These are phyloP conservation scores for Merluccius polli DNA, from an alignment of 2,797 vertebrate genomes.

Conservation along the genomic window DNA sequence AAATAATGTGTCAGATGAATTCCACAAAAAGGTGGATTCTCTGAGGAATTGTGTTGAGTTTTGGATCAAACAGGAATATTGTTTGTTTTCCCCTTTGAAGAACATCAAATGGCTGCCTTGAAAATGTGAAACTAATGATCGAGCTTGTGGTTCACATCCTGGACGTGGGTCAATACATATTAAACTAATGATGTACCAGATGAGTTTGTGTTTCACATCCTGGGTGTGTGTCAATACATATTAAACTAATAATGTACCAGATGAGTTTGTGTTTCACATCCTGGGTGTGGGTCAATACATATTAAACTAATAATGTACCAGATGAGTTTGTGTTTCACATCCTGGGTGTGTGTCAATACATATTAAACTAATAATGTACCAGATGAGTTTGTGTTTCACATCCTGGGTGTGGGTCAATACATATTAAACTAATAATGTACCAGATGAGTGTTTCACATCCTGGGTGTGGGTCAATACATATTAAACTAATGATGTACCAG, in stretches of 20 bases:
- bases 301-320: conserved; percentile 5
- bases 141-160: background rate
- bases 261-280: background rate
- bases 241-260: background rate
- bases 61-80: background rate
- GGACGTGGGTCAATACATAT: conserved; percentile 2
- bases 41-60: no score
- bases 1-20: conserved; percentile 24
- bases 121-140: background rate
- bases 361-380: conserved; percentile 7
- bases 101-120: conserved; percentile 11
- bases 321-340: background rate
- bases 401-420: background rate
- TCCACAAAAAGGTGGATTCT: background rate
- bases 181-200: background rate
- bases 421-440: no score
- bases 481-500: no score
- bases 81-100: conserved; percentile 14
- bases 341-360: background rate
- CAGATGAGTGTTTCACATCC: no score
- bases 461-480: no score
- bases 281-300: background rate
- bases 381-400: background rate
- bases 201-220: background rate
- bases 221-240: conserved; percentile 2